Conservation (phyloP, 2,888 invertebrate species). For the Altica lythri region DNA sequence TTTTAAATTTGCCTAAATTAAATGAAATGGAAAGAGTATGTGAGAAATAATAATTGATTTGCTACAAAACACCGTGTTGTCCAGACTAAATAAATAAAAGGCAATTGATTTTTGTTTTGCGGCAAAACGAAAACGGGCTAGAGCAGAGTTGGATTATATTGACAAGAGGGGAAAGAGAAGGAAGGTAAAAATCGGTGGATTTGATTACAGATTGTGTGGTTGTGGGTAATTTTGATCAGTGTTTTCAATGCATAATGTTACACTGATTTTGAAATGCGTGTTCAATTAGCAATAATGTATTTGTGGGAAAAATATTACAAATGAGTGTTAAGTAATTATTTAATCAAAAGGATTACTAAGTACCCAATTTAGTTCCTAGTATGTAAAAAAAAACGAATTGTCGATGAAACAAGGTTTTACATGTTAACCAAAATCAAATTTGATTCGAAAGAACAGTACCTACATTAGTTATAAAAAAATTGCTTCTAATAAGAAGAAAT, state of each 20-base stretch:
- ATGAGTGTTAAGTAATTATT: too few relatives aligned
- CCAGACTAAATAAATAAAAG: conserved; percentile 23
- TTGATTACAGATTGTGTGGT: conserved; percentile 12
- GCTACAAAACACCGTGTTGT: conserved; percentile 23
- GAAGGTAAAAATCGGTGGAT: conserved; percentile 4
- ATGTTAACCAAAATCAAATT: too few relatives aligned
- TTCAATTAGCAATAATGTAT: too few relatives aligned
- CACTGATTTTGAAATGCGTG: conserved; percentile 1
- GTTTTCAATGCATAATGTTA: not conserved
- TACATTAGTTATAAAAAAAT: too few relatives aligned
- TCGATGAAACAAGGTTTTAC: too few relatives aligned
- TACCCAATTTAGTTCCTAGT: too few relatives aligned
- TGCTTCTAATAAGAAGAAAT: too few relatives aligned
- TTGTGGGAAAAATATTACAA: too few relatives aligned
- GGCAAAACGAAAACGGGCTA: conserved; percentile 1
- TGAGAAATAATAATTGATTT: conserved; percentile 28
- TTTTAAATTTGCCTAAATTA: conserved; percentile 31
- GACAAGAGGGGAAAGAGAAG: not conserved
- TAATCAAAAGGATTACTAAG: too few relatives aligned
- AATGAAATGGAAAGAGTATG: conserved; percentile 31
- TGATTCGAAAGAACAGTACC: too few relatives aligned
- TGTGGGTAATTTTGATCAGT: not conserved
- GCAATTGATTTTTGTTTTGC: conserved; percentile 26
- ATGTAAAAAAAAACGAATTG: too few relatives aligned
- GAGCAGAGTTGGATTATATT: not conserved